A percentile compares a stretch with the other conserved stretches of the same genome.
Evolutionary conservation across 2,888 invertebrate species (phyloP).

Genomic region (Sminthurides aquaticus): DNA sequence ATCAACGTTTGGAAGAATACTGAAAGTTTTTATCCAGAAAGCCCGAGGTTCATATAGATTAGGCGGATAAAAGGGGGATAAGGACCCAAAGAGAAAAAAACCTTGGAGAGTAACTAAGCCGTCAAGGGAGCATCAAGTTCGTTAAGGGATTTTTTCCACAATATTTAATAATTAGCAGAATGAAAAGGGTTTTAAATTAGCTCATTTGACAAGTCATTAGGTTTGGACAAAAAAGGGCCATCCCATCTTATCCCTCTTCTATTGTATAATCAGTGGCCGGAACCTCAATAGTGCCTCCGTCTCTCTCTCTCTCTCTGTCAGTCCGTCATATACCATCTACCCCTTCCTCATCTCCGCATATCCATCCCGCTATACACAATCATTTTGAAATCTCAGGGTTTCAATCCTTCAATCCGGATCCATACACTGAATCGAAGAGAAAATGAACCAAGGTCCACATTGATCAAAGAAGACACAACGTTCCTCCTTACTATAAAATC

Average conservation of each 20-base stretch:
- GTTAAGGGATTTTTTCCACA: constrained; percentile 44
- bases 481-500: too few species aligned
- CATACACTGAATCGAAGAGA: neutral
- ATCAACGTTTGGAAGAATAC: too few species aligned
- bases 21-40: too few species aligned
- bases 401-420: neutral
- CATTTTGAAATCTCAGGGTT: too few species aligned
- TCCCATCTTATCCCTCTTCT: neutral
- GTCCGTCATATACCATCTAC: neutral
- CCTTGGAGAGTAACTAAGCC: constrained; percentile 37
- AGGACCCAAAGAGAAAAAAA: too few species aligned
- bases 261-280: constrained; percentile 1
- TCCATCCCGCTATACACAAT: too few species aligned
- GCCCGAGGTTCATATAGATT: too few species aligned
- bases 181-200: constrained; percentile 43
- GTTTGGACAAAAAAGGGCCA: constrained; percentile 37
- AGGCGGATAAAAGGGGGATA: too few species aligned
- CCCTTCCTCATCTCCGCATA: neutral
- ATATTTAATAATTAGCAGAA: constrained; percentile 43
- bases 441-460: neutral
- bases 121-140: constrained; percentile 43
- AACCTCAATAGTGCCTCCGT: neutral
- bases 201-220: constrained; percentile 44
- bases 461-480: too few species aligned
- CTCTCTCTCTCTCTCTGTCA: neutral